Evolutionary conservation across 2,888 invertebrate species (phyloP), one percentile per base, ranked within the genome.

Genomic region (Ctena decussata): DNA sequence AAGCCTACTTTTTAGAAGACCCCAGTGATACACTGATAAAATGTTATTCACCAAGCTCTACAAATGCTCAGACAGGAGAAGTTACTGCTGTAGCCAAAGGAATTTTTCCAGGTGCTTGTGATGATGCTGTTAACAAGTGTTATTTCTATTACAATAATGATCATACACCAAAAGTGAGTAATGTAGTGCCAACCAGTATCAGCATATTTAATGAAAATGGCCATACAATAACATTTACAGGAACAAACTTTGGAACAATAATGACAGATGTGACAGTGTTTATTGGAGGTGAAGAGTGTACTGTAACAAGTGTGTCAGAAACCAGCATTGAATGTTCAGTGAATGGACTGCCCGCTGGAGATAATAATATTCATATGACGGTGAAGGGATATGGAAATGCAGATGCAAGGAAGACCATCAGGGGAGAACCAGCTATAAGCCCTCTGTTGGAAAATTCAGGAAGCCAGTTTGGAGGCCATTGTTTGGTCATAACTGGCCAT

Each of bases 211-310:
- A 21, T 0, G 74, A 77, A 53, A 87, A 84, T 15, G 57, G 77
- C 0, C 86, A 85, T 18, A 75, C 73, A 1, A 53, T 93, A 15
- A 89, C 86, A 8, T 60, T 93, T 3, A 73, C 84, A 18, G 93
- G 93, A 3, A 81, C 78, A 21, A 80, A 77, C 12, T 88, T 93
- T 65, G 89, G 85, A 8, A 60, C 80, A 2, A 73, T 77, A 1
- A 11, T 77, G 0, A 24, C 70, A 1, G 77, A 87, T 1, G 82
- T 89, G 15, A 65, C 57, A 0, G 92, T 94, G 0, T 79, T 24
- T 0, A 80, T 95, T 18, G 94, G 91, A 15, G 92, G 90, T 2
- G 91, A 90, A 18, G 39, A 35, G 6, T 94, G 94, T 60, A 49
- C 74, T 0, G 80, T 90, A 0, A 72, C 87, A 6, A 70, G n/a